Conservation (phyloP, 2,113 vertebrate species). For the Hippocampus comes region DNA sequence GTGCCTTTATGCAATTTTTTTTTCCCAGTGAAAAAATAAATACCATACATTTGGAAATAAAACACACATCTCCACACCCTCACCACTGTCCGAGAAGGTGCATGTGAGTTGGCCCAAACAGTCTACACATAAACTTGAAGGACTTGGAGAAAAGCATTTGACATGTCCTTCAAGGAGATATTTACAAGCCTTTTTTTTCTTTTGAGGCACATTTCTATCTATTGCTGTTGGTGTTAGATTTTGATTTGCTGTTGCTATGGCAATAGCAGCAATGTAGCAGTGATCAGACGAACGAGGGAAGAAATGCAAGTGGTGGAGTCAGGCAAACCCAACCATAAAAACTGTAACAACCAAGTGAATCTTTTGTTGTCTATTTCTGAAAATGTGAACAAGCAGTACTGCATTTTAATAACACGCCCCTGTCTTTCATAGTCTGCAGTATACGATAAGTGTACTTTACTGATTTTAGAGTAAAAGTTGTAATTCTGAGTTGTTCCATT, state of each 20-base stretch:
- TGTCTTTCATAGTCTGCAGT: background rate
- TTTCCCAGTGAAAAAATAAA: no score
- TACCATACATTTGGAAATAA: no score
- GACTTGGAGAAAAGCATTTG: no score
- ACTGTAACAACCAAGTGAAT: background rate
- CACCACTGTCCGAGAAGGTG: background rate
- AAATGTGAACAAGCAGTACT: no score
- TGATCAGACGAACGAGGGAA: slow-evolving; percentile 9
- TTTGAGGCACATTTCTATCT: background rate
- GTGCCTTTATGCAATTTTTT: no score
- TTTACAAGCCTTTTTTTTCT: background rate
- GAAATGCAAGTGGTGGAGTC: slow-evolving; percentile 23
- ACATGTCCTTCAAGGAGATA: background rate
- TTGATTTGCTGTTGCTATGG: slow-evolving; percentile 42
- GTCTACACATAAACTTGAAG: no score
- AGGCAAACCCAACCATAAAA: slow-evolving; percentile 34
- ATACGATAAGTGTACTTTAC: background rate
- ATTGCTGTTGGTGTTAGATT: background rate
- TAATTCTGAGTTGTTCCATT: background rate
- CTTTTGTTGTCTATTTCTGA: no score
- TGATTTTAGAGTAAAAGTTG: background rate
- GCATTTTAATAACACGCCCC: no score
- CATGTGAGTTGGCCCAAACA: no score
- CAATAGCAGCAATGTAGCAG: slow-evolving; percentile 21
- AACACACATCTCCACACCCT: background rate